A percentile compares a stretch with the other conserved stretches of the same genome.
Evolutionary conservation across 2,113 vertebrate species (phyloP).

Genomic region (Osmerus mordax): DNA sequence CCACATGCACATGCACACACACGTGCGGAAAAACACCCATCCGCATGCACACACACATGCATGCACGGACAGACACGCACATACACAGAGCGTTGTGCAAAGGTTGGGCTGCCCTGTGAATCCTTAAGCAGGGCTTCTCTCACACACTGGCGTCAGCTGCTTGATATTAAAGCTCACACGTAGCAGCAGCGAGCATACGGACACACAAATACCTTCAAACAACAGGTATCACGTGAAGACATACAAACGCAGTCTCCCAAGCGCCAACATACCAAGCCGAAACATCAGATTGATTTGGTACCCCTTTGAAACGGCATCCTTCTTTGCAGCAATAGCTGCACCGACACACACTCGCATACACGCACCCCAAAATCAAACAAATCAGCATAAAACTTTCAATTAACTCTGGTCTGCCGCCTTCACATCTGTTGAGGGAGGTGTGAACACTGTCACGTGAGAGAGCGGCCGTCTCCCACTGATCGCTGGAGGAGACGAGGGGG

Average conservation of each 20-base stretch:
- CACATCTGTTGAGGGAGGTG: neutral
- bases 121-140: constrained; percentile 39
- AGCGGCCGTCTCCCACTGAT: no score
- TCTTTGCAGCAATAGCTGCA: neutral
- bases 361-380: neutral
- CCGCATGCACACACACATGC: constrained; percentile 13
- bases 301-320: no score
- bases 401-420: neutral
- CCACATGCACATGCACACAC: neutral
- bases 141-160: constrained; percentile 21
- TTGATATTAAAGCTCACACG: constrained; percentile 45
- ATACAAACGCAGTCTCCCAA: neutral
- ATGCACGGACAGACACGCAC: neutral
- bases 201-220: neutral
- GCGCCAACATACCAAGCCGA: neutral
- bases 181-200: constrained; percentile 9
- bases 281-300: no score
- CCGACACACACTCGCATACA: neutral
- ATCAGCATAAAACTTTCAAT: neutral
- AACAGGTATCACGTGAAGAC: neutral
- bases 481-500: neutral
- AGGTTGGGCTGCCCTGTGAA: constrained; percentile 41
- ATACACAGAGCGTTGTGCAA: constrained; percentile 17
- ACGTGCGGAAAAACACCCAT: neutral
- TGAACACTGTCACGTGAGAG: neutral